Conservation (phyloP, 1,140 invertebrate genomes). For the Aphis craccivora region DNA sequence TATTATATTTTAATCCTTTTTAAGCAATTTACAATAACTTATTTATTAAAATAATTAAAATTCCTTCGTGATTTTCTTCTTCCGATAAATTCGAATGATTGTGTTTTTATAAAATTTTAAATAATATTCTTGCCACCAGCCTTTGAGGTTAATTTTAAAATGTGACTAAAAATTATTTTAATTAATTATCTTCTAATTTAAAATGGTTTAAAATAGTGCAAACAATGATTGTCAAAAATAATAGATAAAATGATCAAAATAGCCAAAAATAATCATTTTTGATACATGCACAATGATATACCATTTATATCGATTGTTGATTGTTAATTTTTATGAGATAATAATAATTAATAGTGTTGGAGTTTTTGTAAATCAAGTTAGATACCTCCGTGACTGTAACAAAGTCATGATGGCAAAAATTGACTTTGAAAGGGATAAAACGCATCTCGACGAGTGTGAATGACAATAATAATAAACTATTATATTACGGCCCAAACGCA, state of each 20-base stretch:
- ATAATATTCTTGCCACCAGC: neutral
- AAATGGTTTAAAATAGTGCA: neutral
- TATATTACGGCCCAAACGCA: neutral
- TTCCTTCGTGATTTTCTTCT: neutral
- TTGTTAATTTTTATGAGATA: neutral
- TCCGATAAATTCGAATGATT: neutral
- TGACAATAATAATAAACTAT: neutral
- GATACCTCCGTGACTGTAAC: neutral
- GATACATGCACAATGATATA: neutral
- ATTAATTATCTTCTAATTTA: neutral
- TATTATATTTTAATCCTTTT: neutral
- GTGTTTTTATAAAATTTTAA: neutral
- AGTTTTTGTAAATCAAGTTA: neutral
- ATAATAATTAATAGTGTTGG: neutral
- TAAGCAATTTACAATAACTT: neutral
- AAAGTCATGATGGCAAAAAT: neutral
- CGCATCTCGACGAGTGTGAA: neutral
- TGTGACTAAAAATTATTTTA: neutral
- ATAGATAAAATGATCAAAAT: no score
- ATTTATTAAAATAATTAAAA: neutral
- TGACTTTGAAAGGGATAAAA: neutral
- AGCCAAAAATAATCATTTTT: neutral
- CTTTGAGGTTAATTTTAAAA: neutral
- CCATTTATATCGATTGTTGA: no score
- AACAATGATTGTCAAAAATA: neutral